phyloP scores from a whole-genome alignment of 1,140 invertebrate genomes.

The Liolophura sinensis region DNA sequence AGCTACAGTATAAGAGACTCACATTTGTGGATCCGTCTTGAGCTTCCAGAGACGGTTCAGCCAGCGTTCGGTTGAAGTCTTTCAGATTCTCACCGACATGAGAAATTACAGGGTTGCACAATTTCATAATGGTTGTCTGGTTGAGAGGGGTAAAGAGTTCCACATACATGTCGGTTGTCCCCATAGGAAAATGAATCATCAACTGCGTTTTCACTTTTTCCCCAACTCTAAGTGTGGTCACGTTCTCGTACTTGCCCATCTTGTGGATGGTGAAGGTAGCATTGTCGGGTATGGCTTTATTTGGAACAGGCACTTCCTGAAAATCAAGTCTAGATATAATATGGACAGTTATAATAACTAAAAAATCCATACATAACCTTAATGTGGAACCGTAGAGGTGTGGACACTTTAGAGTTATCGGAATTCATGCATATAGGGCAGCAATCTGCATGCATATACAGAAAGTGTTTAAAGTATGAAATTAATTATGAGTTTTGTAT shows the following conservation, averaged over 20 bases:
- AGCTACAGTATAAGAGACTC: not conserved
- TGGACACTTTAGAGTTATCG: too few species aligned
- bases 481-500: too few species aligned
- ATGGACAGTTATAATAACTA: too few species aligned
- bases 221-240: slow-evolving; percentile 31
- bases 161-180: slow-evolving; percentile 42
- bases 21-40: slow-evolving; percentile 17
- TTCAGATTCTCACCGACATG: slow-evolving; percentile 25
- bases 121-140: slow-evolving; percentile 45
- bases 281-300: slow-evolving; percentile 17
- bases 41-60: slow-evolving; percentile 15
- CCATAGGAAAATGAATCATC: slow-evolving; percentile 32
- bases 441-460: too few species aligned
- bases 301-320: too few species aligned
- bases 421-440: too few species aligned
- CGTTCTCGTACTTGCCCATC: slow-evolving; percentile 13
- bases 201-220: slow-evolving; percentile 28
- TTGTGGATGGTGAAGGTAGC: slow-evolving; percentile 33
- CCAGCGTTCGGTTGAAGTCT: slow-evolving; percentile 1
- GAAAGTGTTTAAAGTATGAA: too few species aligned
- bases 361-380: too few species aligned
- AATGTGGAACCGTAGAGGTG: too few species aligned
- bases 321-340: too few species aligned
- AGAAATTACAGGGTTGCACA: slow-evolving; percentile 45
- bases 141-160: slow-evolving; percentile 56